phyloP scores from a whole-genome alignment of 1,140 invertebrate species.

The Rhyzopertha dominica region DNA sequence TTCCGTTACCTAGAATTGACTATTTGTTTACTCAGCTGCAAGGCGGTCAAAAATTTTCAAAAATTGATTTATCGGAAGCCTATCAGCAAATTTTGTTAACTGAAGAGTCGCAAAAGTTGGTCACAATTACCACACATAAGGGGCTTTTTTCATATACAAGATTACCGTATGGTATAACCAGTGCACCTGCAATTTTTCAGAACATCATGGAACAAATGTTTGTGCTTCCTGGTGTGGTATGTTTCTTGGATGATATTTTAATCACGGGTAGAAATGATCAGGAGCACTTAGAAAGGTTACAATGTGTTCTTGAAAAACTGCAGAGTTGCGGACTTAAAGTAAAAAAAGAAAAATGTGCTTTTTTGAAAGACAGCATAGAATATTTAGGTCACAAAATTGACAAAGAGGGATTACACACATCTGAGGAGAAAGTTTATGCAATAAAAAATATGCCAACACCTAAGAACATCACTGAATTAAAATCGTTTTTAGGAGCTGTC shows the following conservation, averaged over 20 bases:
- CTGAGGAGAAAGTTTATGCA: slow-evolving; percentile 24
- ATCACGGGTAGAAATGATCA: slow-evolving; percentile 25
- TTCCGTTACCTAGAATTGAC: slow-evolving; percentile 21
- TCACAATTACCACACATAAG: slow-evolving; percentile 41
- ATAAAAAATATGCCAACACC: no score
- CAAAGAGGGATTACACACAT: slow-evolving; percentile 31
- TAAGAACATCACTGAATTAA: no score
- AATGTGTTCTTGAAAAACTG: slow-evolving; percentile 22
- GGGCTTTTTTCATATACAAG: slow-evolving; percentile 39
- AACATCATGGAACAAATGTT: slow-evolving; percentile 39
- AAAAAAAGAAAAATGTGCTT: slow-evolving; percentile 22
- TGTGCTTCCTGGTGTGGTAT: slow-evolving; percentile 20
- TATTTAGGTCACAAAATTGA: slow-evolving; percentile 27
- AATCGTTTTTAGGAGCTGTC: no score
- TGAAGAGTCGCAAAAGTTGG: slow-evolving; percentile 37
- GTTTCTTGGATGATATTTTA: slow-evolving; percentile 35
- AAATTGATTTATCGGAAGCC: slow-evolving; percentile 23
- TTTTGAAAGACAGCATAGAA: slow-evolving; percentile 19
- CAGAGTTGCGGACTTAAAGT: slow-evolving; percentile 24
- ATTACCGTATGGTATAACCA: slow-evolving; percentile 41
- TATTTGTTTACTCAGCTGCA: slow-evolving; percentile 27
- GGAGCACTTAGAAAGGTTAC: slow-evolving; percentile 23
- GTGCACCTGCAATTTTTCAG: slow-evolving; percentile 39
- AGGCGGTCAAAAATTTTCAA: slow-evolving; percentile 16
- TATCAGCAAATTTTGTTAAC: slow-evolving; percentile 45